Evolutionary conservation across 2,797 vertebrate species (phyloP).

Genomic region (Pseudotriccus pelzelni): DNA sequence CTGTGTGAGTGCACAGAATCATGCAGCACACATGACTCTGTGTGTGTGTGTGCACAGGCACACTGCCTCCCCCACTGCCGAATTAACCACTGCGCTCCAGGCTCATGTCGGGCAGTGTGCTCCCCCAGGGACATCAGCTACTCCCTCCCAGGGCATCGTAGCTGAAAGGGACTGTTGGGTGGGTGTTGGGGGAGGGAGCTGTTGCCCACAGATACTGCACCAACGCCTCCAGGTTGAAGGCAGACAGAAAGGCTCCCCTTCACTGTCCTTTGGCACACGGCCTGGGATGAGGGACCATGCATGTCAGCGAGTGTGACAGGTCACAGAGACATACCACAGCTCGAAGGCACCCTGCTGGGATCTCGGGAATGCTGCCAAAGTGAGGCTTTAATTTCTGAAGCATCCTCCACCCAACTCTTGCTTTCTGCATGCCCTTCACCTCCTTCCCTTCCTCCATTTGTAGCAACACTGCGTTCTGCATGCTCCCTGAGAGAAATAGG

Average conservation of each 20-base stretch:
- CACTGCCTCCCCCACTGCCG: not conserved
- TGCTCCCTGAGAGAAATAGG: slow-evolving; percentile 22
- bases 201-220: not conserved
- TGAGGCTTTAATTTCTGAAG: not conserved
- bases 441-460: not conserved
- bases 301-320: not conserved
- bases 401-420: not conserved
- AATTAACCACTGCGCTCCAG: not conserved
- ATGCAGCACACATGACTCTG: not conserved
- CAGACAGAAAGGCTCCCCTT: not conserved
- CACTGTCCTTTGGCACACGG: fast-evolving
- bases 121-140: not conserved
- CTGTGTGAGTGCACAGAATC: not conserved
- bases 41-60: fast-evolving
- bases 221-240: fast-evolving
- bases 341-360: not conserved
- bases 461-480: not conserved
- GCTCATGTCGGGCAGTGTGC: fast-evolving
- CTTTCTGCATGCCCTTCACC: not conserved
- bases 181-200: not conserved
- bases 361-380: not conserved
- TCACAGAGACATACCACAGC: not conserved
- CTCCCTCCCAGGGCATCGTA: not conserved
- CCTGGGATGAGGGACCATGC: fast-evolving
- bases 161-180: not conserved